Evolutionary conservation across 2,888 invertebrate species (phyloP).

Genomic region (Thymelicus acteon): DNA sequence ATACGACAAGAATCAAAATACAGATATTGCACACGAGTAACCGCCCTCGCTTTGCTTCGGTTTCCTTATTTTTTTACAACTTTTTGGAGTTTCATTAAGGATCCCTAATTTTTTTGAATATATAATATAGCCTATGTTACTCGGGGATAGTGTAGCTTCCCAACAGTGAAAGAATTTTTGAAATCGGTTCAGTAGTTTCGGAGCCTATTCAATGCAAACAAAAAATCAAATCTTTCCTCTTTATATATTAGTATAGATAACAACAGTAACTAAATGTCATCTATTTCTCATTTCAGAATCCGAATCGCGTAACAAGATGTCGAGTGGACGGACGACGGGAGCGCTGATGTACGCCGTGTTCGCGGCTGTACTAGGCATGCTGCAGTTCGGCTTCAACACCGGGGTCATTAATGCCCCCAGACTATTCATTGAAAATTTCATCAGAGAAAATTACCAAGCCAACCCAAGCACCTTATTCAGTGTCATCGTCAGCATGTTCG

Average conservation of each 20-base stretch:
- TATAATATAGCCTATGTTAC: no score
- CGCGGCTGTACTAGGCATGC: constrained; percentile 88
- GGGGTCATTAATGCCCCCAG: constrained; percentile 89
- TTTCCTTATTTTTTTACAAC: no score
- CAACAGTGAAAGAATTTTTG: no score
- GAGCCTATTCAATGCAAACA: no score
- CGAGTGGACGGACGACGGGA: constrained; percentile 82
- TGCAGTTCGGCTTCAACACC: constrained; percentile 89
- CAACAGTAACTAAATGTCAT: constrained; percentile 17
- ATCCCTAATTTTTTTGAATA: no score
- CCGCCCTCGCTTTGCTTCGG: no score
- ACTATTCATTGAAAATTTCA: constrained; percentile 86
- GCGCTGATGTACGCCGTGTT: constrained; percentile 87
- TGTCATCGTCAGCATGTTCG: constrained; percentile 90
- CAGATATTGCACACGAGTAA: constrained; percentile 20
- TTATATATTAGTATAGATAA: no score
- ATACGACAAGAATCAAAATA: background rate
- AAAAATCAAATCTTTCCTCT: no score
- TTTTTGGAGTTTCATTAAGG: no score
- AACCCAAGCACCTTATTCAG: constrained; percentile 83
- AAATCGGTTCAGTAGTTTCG: no score
- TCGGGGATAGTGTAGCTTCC: no score
- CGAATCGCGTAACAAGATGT: constrained; percentile 58
- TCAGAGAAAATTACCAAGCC: constrained; percentile 82
- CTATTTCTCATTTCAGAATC: constrained; percentile 53